Conservation (phyloP, 2,797 vertebrate species). For the Bradypodion pumilum region DNA sequence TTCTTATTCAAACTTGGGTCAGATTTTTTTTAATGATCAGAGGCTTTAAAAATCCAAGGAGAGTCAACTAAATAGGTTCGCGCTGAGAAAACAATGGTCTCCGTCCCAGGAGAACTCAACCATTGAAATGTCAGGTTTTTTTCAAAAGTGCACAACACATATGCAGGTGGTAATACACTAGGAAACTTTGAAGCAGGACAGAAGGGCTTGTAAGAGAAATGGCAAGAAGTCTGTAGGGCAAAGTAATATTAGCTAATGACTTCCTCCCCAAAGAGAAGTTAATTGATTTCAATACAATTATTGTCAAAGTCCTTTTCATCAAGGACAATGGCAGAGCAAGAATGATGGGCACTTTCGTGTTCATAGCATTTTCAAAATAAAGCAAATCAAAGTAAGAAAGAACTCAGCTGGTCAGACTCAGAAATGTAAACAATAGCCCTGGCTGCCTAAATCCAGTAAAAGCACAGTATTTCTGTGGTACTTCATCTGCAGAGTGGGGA, state of each 20-base stretch:
- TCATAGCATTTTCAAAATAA: neutral
- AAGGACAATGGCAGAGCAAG: neutral
- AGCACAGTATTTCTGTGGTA: neutral
- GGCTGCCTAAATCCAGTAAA: neutral
- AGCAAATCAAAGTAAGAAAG: neutral
- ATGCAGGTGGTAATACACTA: neutral
- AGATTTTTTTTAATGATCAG: neutral
- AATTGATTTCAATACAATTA: neutral
- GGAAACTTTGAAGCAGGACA: neutral
- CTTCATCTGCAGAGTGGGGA: neutral
- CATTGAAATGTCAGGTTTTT: neutral
- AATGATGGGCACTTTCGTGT: neutral
- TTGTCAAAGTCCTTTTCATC: neutral
- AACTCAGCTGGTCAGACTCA: neutral
- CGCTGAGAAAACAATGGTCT: neutral
- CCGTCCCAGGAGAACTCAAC: neutral
- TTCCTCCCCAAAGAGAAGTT: neutral
- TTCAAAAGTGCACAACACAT: neutral
- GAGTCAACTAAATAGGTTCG: neutral
- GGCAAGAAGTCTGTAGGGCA: neutral
- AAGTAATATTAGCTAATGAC: neutral
- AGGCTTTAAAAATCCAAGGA: neutral
- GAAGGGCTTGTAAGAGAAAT: neutral
- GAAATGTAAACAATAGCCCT: neutral
- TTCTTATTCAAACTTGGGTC: conserved; percentile 6